A percentile compares a stretch with the other conserved stretches of the same genome.
phyloP scores from a whole-genome alignment of 2,888 invertebrate species.

The Andrena fulva region DNA sequence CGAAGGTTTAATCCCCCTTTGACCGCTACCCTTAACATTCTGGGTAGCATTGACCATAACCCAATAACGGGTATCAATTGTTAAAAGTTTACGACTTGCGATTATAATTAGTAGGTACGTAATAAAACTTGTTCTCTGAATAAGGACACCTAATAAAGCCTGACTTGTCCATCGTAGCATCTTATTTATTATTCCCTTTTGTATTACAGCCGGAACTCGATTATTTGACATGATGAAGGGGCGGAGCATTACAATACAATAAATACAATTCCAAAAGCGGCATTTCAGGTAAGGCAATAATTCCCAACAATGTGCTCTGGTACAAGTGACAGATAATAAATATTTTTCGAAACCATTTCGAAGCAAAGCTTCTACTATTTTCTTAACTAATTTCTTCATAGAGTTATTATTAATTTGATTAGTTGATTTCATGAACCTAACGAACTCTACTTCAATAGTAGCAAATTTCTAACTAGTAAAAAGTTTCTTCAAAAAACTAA shows the following conservation, averaged over 20 bases:
- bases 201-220: not conserved
- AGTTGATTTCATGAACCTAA: too few relatives aligned
- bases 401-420: too few relatives aligned
- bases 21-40: not conserved
- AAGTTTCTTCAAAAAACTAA: too few relatives aligned
- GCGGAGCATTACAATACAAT: not conserved
- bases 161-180: not conserved
- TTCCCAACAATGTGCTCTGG: not conserved
- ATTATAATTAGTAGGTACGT: not conserved
- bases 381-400: too few relatives aligned
- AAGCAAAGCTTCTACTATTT: too few relatives aligned
- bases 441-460: too few relatives aligned
- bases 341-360: too few relatives aligned
- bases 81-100: too few relatives aligned
- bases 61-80: not conserved
- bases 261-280: not conserved
- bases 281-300: not conserved
- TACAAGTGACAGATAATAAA: not conserved
- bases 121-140: too few relatives aligned
- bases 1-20: not conserved
- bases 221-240: not conserved
- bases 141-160: too few relatives aligned
- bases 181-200: not conserved
- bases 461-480: too few relatives aligned
- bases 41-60: not conserved